Conservation (phyloP, 2,888 invertebrate species). For the Hypselothyrea guttata region DNA sequence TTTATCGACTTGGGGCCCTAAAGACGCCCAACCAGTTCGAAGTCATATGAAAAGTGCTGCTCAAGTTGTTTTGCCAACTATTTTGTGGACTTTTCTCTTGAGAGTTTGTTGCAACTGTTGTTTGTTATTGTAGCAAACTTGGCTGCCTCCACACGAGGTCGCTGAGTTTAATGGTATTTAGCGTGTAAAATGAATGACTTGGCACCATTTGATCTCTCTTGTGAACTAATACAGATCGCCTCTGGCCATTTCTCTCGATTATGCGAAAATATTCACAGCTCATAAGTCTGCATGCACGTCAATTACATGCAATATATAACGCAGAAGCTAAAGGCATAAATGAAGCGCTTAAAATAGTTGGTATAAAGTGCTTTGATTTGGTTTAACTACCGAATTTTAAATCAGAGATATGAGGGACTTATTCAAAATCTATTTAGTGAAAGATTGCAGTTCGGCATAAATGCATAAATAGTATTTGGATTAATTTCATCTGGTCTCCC, state of each 20-base stretch:
- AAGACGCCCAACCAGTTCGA: slow-evolving; percentile 14
- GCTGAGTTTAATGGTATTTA: slow-evolving; percentile 34
- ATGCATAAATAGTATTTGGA: no score
- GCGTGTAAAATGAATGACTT: slow-evolving; percentile 46
- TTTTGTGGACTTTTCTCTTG: slow-evolving; percentile 16
- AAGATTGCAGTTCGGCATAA: no score
- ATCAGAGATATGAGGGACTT: no score
- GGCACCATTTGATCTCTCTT: slow-evolving; percentile 26
- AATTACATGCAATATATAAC: no score
- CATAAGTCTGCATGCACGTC: no score
- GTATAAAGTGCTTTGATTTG: no score
- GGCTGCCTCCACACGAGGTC: slow-evolving; percentile 23
- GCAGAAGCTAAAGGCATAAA: no score
- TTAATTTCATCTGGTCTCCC: no score
- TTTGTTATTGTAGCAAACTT: slow-evolving; percentile 3
- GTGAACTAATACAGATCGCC: slow-evolving; percentile 4
- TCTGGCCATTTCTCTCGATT: slow-evolving; percentile 15
- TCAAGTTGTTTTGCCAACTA: slow-evolving; percentile 65
- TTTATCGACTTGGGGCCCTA: slow-evolving; percentile 5
- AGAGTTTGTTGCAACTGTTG: slow-evolving; percentile 4
- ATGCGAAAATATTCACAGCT: not conserved
- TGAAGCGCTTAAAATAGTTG: no score
- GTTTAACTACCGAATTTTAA: no score
- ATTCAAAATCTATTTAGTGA: no score
- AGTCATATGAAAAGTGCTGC: slow-evolving; percentile 22